Evolutionary conservation across 2,113 vertebrate species (phyloP).

Genomic region (Blennius ocellaris): DNA sequence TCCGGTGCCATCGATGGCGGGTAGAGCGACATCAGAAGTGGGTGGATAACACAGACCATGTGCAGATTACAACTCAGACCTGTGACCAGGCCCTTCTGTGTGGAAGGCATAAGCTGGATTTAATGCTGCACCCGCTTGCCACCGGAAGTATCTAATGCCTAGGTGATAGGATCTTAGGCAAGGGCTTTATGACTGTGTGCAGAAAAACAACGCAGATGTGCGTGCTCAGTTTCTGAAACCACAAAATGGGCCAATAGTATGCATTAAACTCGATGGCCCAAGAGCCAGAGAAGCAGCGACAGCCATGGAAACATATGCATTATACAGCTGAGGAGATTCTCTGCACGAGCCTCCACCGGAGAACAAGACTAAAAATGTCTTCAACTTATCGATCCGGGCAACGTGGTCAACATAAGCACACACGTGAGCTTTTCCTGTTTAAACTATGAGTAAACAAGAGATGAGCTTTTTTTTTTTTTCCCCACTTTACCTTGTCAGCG

Average conservation of each 20-base stretch:
- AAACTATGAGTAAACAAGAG: not conserved
- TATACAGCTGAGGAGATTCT: conserved; percentile 28
- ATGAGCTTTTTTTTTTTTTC: conserved; percentile 1
- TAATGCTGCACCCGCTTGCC: conserved; percentile 44
- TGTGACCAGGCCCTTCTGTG: conserved; percentile 48
- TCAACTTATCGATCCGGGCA: not conserved
- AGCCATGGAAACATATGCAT: conserved; percentile 45
- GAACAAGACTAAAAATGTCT: not conserved
- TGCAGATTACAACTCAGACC: conserved; percentile 71
- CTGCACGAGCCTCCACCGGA: not conserved
- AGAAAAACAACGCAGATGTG: conserved; percentile 42
- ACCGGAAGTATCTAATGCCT: conserved; percentile 50
- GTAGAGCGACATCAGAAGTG: conserved; percentile 62
- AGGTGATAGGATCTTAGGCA: conserved; percentile 62
- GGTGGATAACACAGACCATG: conserved; percentile 64
- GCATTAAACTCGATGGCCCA: conserved; percentile 47
- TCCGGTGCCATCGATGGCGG: conserved; percentile 72
- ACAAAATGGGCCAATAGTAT: conserved; percentile 22
- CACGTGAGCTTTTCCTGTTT: not conserved
- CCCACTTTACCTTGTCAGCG: conserved; percentile 86
- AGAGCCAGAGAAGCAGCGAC: conserved; percentile 16
- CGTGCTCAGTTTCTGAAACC: conserved; percentile 37
- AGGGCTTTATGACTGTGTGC: conserved; percentile 35
- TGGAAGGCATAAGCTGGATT: conserved; percentile 63
- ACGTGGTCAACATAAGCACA: not conserved